These are phyloP conservation scores for Magallana angulata DNA, from an alignment of 1,140 invertebrate species.

Conservation along the genomic window DNA sequence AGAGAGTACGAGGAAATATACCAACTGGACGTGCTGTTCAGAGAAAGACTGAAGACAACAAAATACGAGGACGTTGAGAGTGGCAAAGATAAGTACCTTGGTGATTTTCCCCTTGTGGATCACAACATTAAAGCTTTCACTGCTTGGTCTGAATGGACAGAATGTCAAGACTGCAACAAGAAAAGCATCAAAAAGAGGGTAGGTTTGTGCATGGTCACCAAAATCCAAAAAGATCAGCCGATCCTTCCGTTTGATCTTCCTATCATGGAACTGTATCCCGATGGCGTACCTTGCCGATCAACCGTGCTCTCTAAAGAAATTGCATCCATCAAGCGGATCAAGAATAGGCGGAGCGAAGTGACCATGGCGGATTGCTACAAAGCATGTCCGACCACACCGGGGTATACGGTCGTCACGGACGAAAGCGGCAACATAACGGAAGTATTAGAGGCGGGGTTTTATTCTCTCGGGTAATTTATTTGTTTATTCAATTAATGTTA, in stretches of 20 bases:
- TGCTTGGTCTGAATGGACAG: conserved; percentile 83
- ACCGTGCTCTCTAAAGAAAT: conserved; percentile 80
- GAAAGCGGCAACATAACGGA: conserved; percentile 68
- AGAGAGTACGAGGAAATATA: conserved; percentile 61
- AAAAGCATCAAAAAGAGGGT: conserved; percentile 72
- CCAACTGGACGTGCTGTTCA: conserved; percentile 69
- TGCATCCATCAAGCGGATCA: conserved; percentile 76
- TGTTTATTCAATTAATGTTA: too few species aligned
- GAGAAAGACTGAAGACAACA: conserved; percentile 79
- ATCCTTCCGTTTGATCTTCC: conserved; percentile 69
- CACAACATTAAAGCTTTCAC: conserved; percentile 72
- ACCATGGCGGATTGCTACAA: conserved; percentile 60
- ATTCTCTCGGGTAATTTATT: conserved; percentile 55
- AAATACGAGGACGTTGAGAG: conserved; percentile 81
- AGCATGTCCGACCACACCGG: conserved; percentile 67
- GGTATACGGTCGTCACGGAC: conserved; percentile 66
- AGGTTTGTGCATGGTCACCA: conserved; percentile 70
- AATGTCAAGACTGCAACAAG: conserved; percentile 83
- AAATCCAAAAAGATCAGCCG: conserved; percentile 63
- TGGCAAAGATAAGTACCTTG: conserved; percentile 39
- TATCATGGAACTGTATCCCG: conserved; percentile 70
- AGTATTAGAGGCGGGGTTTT: conserved; percentile 64
- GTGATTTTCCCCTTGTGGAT: conserved; percentile 44
- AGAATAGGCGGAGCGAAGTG: conserved; percentile 79
- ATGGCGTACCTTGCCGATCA: conserved; percentile 83